These are phyloP conservation scores for Cydia fagiglandana DNA, from an alignment of 1,140 invertebrate species.

Conservation along the genomic window DNA sequence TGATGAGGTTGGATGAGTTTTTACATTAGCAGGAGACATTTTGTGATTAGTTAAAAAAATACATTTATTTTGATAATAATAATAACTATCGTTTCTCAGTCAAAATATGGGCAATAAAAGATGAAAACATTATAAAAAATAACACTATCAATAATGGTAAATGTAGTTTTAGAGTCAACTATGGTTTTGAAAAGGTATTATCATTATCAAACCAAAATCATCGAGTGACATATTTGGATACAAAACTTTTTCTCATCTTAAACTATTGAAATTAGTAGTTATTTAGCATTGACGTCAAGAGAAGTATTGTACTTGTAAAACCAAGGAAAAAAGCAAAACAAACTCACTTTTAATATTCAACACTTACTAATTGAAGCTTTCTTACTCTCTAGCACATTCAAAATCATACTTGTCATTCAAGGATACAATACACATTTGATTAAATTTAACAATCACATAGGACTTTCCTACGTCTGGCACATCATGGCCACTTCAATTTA, in stretches of 20 bases:
- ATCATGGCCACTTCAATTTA: neutral
- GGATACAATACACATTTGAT: neutral
- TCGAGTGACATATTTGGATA: too few relatives aligned
- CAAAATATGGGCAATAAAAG: too few relatives aligned
- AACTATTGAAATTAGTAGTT: too few relatives aligned
- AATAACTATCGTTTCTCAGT: too few relatives aligned
- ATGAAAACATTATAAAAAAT: too few relatives aligned
- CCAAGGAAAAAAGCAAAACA: neutral
- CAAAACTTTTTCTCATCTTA: too few relatives aligned
- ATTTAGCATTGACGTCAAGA: too few relatives aligned
- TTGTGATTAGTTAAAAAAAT: neutral
- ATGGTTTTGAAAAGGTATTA: too few relatives aligned
- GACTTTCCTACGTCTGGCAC: neutral
- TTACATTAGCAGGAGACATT: neutral
- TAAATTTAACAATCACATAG: neutral
- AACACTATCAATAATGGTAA: too few relatives aligned
- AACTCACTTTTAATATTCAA: constrained; percentile 10
- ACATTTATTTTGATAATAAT: too few relatives aligned
- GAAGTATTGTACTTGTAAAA: neutral
- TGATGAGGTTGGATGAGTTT: constrained; percentile 24
- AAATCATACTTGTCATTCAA: neutral
- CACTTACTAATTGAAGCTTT: neutral
- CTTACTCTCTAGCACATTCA: neutral
- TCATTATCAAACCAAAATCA: too few relatives aligned
- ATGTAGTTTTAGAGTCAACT: too few relatives aligned